Conservation (phyloP, 2,888 invertebrate genomes). For the Sacculina carcini region DNA sequence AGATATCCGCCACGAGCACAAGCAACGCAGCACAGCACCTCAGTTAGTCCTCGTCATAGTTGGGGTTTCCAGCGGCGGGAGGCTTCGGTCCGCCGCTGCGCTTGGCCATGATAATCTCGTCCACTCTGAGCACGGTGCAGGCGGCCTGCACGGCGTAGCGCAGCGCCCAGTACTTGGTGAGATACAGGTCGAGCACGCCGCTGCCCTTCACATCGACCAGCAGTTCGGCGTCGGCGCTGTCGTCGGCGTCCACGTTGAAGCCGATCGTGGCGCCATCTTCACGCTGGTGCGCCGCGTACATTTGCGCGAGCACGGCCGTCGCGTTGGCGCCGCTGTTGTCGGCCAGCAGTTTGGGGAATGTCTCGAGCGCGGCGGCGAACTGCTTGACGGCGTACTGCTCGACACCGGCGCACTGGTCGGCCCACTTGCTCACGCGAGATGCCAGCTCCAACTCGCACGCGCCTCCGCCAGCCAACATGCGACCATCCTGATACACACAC, state of each 20-base stretch:
- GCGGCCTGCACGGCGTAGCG: conserved; percentile 87
- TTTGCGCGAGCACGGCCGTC: conserved; percentile 57
- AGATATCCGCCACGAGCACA: no score
- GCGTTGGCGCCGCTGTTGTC: conserved; percentile 81
- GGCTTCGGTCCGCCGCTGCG: conserved; percentile 84
- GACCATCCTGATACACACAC: conserved; percentile 22
- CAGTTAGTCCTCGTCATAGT: not conserved
- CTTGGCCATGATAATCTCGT: conserved; percentile 97
- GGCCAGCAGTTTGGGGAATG: conserved; percentile 32
- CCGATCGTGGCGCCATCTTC: conserved; percentile 55
- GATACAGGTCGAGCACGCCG: conserved; percentile 53
- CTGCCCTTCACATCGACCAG: conserved; percentile 47
- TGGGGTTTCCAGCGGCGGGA: conserved; percentile 21
- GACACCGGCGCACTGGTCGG: conserved; percentile 71
- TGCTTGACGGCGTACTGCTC: conserved; percentile 92
- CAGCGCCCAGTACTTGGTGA: conserved; percentile 72
- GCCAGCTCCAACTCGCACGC: conserved; percentile 85
- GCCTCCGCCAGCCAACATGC: conserved; percentile 72
- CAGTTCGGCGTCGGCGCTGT: not conserved
- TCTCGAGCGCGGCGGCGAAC: conserved; percentile 33
- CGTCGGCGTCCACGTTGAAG: conserved; percentile 51
- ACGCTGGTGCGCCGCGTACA: conserved; percentile 83
- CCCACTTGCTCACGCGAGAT: conserved; percentile 53
- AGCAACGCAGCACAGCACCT: no score
- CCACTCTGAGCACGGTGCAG: conserved; percentile 69